These are phyloP conservation scores for Dryobotodes eremita DNA, from an alignment of 2,888 invertebrate genomes.

Conservation along the genomic window DNA sequence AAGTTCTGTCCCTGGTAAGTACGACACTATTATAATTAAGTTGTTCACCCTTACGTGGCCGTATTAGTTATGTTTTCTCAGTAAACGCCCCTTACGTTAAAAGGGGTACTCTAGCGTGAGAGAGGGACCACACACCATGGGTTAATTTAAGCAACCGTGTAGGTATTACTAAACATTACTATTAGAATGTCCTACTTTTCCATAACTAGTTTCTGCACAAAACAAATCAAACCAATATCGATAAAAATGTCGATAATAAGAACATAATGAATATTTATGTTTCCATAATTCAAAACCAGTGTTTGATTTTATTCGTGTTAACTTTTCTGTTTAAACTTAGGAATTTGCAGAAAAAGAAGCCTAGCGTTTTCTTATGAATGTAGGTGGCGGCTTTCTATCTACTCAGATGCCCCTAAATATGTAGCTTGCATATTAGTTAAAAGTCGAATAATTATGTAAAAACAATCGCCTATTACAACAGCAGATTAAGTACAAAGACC, in stretches of 20 bases:
- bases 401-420: neutral
- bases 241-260: conserved; percentile 46
- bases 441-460: conserved; percentile 5
- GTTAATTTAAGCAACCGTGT: neutral
- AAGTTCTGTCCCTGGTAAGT: neutral
- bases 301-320: conserved; percentile 7
- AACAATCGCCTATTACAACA: neutral
- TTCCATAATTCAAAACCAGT: conserved; percentile 30
- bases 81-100: neutral
- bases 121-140: conserved; percentile 4
- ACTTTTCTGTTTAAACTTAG: neutral
- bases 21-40: neutral
- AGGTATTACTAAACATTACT: neutral
- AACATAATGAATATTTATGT: conserved; percentile 46
- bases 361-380: neutral
- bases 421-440: neutral
- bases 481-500: too few relatives aligned
- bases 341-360: neutral
- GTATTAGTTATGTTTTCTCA: conserved; percentile 14
- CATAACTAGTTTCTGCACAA: conserved; percentile 24
- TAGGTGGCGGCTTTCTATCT: neutral
- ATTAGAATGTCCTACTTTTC: conserved; percentile 19
- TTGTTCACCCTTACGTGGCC: conserved; percentile 6
- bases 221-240: conserved; percentile 32
- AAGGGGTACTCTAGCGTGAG: neutral